phyloP scores from a whole-genome alignment of 1,140 invertebrate species.

The Cydia amplana region DNA sequence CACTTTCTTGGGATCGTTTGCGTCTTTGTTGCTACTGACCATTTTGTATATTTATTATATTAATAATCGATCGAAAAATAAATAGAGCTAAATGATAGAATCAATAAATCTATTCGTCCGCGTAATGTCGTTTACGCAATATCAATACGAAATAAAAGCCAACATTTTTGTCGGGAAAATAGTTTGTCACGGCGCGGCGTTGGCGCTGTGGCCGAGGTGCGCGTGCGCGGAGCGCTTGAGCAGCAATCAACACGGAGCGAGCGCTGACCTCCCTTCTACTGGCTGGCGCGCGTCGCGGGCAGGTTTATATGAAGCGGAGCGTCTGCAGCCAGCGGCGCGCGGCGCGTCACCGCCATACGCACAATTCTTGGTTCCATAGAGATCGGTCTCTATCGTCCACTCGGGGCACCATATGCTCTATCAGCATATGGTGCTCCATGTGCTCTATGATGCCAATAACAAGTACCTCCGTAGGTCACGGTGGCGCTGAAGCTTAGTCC shows the following conservation, averaged over 20 bases:
- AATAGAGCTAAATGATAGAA: constrained; percentile 30
- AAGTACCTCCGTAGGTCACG: too few relatives aligned
- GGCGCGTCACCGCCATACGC: constrained; percentile 41
- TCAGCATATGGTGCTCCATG: not conserved
- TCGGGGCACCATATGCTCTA: not conserved
- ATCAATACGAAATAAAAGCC: constrained; percentile 47
- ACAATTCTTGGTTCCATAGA: constrained; percentile 24
- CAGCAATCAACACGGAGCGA: constrained; percentile 57
- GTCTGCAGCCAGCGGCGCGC: constrained; percentile 17
- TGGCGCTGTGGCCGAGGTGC: constrained; percentile 52
- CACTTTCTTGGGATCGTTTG: constrained; percentile 65
- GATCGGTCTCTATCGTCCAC: not conserved
- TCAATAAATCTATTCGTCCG: constrained; percentile 39
- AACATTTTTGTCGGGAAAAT: constrained; percentile 51
- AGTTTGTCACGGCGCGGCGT: constrained; percentile 40
- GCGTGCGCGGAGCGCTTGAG: constrained; percentile 60
- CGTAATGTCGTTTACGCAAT: constrained; percentile 40
- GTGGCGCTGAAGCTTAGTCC: too few relatives aligned
- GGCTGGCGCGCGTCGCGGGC: constrained; percentile 56
- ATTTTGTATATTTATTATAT: constrained; percentile 54
- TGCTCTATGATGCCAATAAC: not conserved
- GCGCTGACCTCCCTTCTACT: constrained; percentile 63
- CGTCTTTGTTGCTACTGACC: constrained; percentile 74
- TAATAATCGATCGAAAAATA: constrained; percentile 40
- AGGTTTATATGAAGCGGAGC: constrained; percentile 59